Evolutionary conservation across 2,113 vertebrate genomes (phyloP).

Genomic region (Chloropsis hardwickii): DNA sequence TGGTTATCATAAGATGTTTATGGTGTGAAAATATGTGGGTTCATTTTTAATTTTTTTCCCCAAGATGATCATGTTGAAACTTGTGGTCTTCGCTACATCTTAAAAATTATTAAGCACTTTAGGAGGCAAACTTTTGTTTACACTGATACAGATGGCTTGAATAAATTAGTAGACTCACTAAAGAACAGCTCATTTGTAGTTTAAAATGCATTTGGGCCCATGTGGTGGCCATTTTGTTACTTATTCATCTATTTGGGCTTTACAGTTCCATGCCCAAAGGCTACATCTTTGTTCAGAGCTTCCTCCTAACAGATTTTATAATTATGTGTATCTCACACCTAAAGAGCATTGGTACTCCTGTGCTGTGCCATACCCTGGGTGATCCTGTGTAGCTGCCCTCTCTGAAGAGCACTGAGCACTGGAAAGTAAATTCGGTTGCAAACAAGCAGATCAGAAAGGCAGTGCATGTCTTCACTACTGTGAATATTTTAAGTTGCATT

Average conservation of each 20-base stretch:
- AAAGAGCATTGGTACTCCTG: neutral
- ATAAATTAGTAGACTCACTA: constrained; percentile 73
- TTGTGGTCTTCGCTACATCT: neutral
- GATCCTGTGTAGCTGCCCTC: neutral
- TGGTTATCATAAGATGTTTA: constrained; percentile 38
- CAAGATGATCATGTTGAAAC: constrained; percentile 42
- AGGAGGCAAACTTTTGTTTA: constrained; percentile 67
- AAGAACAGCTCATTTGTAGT: constrained; percentile 69
- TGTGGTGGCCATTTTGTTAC: constrained; percentile 57
- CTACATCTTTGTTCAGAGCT: neutral
- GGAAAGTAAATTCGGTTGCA: neutral
- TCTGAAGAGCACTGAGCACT: neutral
- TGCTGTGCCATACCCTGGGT: neutral
- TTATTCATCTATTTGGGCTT: constrained; percentile 33
- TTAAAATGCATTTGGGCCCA: constrained; percentile 71
- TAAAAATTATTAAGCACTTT: constrained; percentile 60
- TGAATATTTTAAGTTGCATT: neutral
- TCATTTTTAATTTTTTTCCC: neutral
- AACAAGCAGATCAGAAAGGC: neutral
- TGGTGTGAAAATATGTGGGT: constrained; percentile 58
- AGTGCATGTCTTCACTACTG: neutral
- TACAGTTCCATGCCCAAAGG: neutral
- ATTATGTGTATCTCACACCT: neutral
- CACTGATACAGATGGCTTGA: constrained; percentile 74
- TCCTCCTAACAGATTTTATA: neutral